phyloP scores from a whole-genome alignment of 2,888 invertebrate genomes.

The Matsumyia berberina region DNA sequence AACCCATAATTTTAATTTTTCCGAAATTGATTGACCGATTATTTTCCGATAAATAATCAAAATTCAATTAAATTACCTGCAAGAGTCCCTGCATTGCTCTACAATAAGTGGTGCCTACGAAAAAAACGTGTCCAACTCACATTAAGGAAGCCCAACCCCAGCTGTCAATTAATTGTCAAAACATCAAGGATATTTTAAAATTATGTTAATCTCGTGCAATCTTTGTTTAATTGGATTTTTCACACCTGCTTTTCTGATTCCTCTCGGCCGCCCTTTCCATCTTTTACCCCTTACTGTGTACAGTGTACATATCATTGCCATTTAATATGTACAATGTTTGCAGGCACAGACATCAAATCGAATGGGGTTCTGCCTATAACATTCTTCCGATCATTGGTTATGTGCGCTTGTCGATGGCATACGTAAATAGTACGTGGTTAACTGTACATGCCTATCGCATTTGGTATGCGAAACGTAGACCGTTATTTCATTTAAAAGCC shows the following conservation, averaged over 20 bases:
- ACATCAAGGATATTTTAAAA: slow-evolving; percentile 64
- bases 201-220: slow-evolving; percentile 72
- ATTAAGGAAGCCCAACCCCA: slow-evolving; percentile 23
- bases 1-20: not conserved
- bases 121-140: not conserved
- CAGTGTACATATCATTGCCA: slow-evolving; percentile 50
- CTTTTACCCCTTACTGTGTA: slow-evolving; percentile 13
- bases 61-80: slow-evolving; percentile 10
- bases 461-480: slow-evolving; percentile 71
- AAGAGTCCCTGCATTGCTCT: not conserved
- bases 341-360: slow-evolving; percentile 53
- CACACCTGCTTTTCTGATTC: slow-evolving; percentile 69
- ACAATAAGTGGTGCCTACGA: not conserved
- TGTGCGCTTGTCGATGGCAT: slow-evolving; percentile 49
- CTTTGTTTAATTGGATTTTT: slow-evolving; percentile 73
- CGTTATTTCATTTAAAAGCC: slow-evolving; percentile 75
- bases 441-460: slow-evolving; percentile 59
- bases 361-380: slow-evolving; percentile 18
- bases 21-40: not conserved
- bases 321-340: slow-evolving; percentile 39
- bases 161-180: slow-evolving; percentile 60
- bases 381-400: slow-evolving; percentile 53
- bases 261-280: slow-evolving; percentile 23
- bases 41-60: not conserved
- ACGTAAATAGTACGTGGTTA: slow-evolving; percentile 52